Evolutionary conservation across 1,140 invertebrate genomes (phyloP).

Genomic region (Gyrodactylus salaris): DNA sequence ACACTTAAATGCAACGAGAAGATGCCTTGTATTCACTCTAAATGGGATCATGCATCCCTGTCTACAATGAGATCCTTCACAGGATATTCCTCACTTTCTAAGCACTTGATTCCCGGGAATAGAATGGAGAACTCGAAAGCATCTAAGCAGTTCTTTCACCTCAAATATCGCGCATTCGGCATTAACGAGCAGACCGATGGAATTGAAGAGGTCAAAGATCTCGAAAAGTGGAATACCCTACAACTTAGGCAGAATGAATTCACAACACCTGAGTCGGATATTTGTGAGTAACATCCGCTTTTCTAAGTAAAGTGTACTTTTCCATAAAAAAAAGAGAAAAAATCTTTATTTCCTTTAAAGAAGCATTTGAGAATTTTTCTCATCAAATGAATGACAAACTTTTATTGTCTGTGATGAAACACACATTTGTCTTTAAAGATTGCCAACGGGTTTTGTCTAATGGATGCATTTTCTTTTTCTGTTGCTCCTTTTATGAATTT

Average conservation of each 20-base stretch:
- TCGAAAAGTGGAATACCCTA: neutral
- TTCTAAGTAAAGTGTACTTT: too few species aligned
- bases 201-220: neutral
- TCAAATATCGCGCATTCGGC: neutral
- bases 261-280: neutral
- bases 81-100: neutral
- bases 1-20: neutral
- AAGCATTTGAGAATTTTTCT: too few species aligned
- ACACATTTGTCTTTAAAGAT: too few species aligned
- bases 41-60: neutral
- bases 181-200: neutral
- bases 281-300: neutral
- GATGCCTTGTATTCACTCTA: neutral
- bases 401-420: too few species aligned
- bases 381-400: too few species aligned
- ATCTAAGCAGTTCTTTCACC: neutral
- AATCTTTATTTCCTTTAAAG: too few species aligned
- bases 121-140: neutral
- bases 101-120: neutral
- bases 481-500: too few species aligned
- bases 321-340: too few species aligned
- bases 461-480: too few species aligned
- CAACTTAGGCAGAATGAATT: neutral
- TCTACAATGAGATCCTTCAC: neutral
- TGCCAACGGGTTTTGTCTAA: too few species aligned